Base-by-base conservation (phyloP, 2,113 vertebrate genomes). In the Tupaia tana region DNA sequence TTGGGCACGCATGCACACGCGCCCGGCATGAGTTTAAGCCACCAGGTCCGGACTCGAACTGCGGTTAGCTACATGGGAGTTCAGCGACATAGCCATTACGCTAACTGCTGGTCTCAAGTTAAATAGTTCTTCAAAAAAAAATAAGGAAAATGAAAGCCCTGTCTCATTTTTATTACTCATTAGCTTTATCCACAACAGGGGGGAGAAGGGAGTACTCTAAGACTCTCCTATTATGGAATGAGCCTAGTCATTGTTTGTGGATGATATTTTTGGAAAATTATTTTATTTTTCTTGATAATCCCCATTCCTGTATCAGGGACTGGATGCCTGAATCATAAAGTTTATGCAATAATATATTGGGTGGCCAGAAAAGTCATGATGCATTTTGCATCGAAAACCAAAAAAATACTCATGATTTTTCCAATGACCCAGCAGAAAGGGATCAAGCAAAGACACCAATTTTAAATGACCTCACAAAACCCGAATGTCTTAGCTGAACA, bases 261-360 rank as follows among this genome's bases (percentile, higher is more conserved):
- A 7, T 63, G 6, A 82, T 11, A 77, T 20, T 95, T 95, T 81
- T 54, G 87, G 86, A 86, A 90, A 89, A 79, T 13, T 73, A 69
- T 58, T 0, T 22, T 73, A 43, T 29, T 52, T 34, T 58, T n/a
- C 71, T 29, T 52, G 14, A 5, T 64, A 58, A 63, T 9, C 4
- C 1, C 25, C 61, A 90, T 27, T 61, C 43, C 69, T 67, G 52
- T 20, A 59, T 8, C 34, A 89, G 29, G 20, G n/a, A 6, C 8
- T 85, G 29, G 27, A 84, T 66, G 8, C 61, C 43, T 77, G 20
- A 19, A 61, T 66, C 24, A 66, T 2, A 61, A 13, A 74, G 22
- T 43, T 91, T 56, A 63, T 27, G n/a, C 59, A 18, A 9, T 56
- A 73, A 78, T 27, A 92, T 0, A 71, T n/a, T n/a, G n/a, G n/a